phyloP scores from a whole-genome alignment of 2,113 vertebrate genomes.

The Fulmarus glacialis region DNA sequence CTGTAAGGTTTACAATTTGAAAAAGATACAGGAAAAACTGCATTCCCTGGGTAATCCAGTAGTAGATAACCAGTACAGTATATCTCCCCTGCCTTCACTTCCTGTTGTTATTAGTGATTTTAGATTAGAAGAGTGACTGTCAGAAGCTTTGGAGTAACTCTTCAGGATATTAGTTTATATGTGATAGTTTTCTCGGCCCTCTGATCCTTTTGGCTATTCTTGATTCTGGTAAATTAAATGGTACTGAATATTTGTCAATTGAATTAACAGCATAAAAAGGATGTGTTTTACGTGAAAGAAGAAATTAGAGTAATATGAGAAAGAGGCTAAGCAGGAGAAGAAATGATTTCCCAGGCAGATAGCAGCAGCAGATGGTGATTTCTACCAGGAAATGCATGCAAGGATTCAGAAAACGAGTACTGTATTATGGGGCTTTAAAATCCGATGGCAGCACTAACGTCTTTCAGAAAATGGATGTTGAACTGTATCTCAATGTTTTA shows the following conservation, averaged over 20 bases:
- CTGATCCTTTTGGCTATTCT: not conserved
- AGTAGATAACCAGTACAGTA: not conserved
- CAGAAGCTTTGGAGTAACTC: not conserved
- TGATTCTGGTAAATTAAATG: not conserved
- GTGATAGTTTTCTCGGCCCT: not conserved
- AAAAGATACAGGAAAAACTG: not conserved
- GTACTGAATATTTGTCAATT: not conserved
- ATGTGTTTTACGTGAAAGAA: not conserved
- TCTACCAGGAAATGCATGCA: slow-evolving; percentile 24
- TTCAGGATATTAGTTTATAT: not conserved
- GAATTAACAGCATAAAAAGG: not conserved
- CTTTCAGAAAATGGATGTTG: not conserved
- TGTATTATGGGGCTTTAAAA: not conserved
- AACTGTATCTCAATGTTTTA: not conserved
- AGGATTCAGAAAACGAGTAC: not conserved
- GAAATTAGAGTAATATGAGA: not conserved
- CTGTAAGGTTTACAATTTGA: not conserved
- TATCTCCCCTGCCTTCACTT: not conserved
- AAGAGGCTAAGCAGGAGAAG: slow-evolving; percentile 1
- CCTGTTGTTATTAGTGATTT: not conserved
- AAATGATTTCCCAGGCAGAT: not conserved
- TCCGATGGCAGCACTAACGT: not conserved
- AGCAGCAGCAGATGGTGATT: slow-evolving; percentile 39
- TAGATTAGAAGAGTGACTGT: not conserved
- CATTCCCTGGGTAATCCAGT: not conserved